phyloP scores from a whole-genome alignment of 2,888 invertebrate genomes.

The Podotricha telesiphe region DNA sequence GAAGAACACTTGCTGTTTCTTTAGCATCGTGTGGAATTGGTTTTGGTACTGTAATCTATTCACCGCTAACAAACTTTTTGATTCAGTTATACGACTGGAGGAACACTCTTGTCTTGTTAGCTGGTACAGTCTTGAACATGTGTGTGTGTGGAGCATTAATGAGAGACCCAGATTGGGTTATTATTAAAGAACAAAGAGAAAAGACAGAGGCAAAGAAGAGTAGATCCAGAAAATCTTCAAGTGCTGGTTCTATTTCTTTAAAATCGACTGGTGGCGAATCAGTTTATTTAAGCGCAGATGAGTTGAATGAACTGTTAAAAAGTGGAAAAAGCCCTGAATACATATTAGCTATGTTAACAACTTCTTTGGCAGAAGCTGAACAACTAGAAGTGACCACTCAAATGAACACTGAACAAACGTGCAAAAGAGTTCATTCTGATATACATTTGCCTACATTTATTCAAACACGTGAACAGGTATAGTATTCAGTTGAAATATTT shows the following conservation, averaged over 20 bases:
- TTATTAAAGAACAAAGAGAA: slow-evolving; percentile 84
- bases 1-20: slow-evolving; percentile 92
- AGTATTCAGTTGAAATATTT: slow-evolving; percentile 11
- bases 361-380: slow-evolving; percentile 80
- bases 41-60: slow-evolving; percentile 94
- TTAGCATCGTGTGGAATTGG: slow-evolving; percentile 94
- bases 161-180: slow-evolving; percentile 93
- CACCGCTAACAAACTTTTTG: slow-evolving; percentile 90
- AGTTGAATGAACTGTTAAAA: slow-evolving; percentile 86
- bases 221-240: slow-evolving; percentile 73
- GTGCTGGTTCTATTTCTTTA: slow-evolving; percentile 77
- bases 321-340: slow-evolving; percentile 87
- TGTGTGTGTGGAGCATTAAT: slow-evolving; percentile 93
- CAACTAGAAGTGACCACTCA: slow-evolving; percentile 71
- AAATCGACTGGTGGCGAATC: slow-evolving; percentile 77
- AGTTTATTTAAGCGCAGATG: slow-evolving; percentile 84
- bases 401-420: slow-evolving; percentile 70
- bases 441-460: slow-evolving; percentile 91
- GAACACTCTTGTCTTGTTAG: slow-evolving; percentile 89
- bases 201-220: slow-evolving; percentile 69
- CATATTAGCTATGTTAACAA: slow-evolving; percentile 84
- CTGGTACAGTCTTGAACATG: slow-evolving; percentile 92
- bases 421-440: slow-evolving; percentile 84
- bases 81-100: slow-evolving; percentile 91
- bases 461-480: slow-evolving; percentile 87